A percentile compares a stretch with the other conserved stretches of the same genome.
Evolutionary conservation across 2,888 invertebrate genomes (phyloP).

Genomic region (Xestia rhomboidea): DNA sequence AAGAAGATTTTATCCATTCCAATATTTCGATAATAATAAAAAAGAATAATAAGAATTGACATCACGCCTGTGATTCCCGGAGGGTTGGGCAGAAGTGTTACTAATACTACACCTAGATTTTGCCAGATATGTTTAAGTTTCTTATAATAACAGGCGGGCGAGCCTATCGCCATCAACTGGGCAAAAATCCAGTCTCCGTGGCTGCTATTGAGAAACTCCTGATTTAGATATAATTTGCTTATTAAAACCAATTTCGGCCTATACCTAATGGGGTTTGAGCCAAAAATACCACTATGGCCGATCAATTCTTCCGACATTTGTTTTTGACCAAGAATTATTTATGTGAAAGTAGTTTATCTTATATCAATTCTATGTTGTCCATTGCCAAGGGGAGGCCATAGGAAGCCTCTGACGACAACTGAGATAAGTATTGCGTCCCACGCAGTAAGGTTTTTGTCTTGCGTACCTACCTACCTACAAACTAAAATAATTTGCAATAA

Average conservation of each 20-base stretch:
- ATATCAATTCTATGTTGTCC: neutral
- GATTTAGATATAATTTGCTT: constrained; percentile 1
- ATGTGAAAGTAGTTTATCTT: neutral
- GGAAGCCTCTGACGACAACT: neutral
- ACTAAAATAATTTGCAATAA: neutral
- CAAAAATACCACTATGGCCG: neutral
- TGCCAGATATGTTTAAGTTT: too few species aligned
- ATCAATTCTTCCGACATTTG: neutral
- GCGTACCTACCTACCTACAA: neutral
- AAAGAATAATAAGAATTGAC: too few species aligned
- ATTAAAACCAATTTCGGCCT: neutral
- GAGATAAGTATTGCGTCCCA: neutral
- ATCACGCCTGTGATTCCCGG: too few species aligned
- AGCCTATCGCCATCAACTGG: too few species aligned
- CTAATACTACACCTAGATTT: too few species aligned
- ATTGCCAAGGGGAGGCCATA: constrained; percentile 3
- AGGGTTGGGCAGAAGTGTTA: too few species aligned
- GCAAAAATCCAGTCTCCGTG: too few species aligned
- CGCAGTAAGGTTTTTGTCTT: neutral
- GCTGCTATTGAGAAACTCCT: too few species aligned
- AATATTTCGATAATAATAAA: too few species aligned
- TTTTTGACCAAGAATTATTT: constrained; percentile 1
- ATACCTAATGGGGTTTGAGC: neutral
- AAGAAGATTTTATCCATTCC: neutral
- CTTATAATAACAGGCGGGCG: too few species aligned